phyloP scores from a whole-genome alignment of 2,797 vertebrate species.

The Pseudomugil tenellus region DNA sequence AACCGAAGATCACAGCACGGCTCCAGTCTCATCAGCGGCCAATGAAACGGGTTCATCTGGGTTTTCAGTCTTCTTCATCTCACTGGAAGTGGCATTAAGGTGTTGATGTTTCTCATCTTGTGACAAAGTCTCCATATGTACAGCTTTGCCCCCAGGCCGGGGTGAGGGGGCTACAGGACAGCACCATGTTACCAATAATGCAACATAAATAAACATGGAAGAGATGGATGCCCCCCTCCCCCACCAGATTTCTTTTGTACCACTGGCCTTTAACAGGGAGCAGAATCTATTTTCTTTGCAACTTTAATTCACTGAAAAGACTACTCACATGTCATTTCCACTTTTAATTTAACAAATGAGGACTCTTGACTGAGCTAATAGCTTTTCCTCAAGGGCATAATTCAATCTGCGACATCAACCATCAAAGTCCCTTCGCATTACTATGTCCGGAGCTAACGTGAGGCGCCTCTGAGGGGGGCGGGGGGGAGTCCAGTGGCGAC shows the following conservation, averaged over 20 bases:
- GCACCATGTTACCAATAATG: constrained; percentile 41
- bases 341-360: constrained; percentile 88
- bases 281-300: constrained; percentile 74
- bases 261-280: constrained; percentile 53
- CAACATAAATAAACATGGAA: constrained; percentile 45
- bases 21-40: too few relatives aligned
- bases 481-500: constrained; percentile 56
- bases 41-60: too few relatives aligned
- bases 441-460: constrained; percentile 64
- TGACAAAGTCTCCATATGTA: constrained; percentile 12
- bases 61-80: constrained; percentile 71
- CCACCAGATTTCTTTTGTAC: constrained; percentile 54
- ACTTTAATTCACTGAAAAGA: constrained; percentile 83
- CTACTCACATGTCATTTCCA: constrained; percentile 86
- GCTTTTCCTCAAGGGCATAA: constrained; percentile 88
- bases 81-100: constrained; percentile 70
- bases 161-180: too few relatives aligned
- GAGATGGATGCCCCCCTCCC: constrained; percentile 56
- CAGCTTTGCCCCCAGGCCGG: constrained; percentile 49
- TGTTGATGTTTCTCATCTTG: constrained; percentile 70
- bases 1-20: too few relatives aligned
- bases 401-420: constrained; percentile 86
- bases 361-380: constrained; percentile 86
- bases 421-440: constrained; percentile 84
- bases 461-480: constrained; percentile 73